Conservation (phyloP, 2,888 invertebrate species). For the Danaus chrysippus region DNA sequence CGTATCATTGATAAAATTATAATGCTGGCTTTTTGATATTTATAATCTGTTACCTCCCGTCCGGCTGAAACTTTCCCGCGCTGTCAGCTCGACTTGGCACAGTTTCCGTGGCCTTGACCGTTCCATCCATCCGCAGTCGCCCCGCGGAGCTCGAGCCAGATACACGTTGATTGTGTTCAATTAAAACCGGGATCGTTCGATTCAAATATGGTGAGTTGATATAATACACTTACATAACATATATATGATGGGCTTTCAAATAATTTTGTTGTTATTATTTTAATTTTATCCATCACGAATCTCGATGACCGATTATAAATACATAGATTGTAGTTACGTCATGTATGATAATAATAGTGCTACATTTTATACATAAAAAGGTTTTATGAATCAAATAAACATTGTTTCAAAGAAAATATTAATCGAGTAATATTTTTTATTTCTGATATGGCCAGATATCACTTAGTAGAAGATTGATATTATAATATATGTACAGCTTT, state of each 20-base stretch:
- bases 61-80: conserved; percentile 55
- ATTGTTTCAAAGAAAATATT: no score
- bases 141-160: conserved; percentile 51
- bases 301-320: conserved; percentile 5
- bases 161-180: conserved; percentile 35
- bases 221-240: conserved; percentile 6
- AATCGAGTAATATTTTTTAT: background rate
- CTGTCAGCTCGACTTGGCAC: conserved; percentile 62
- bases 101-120: conserved; percentile 72
- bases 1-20: background rate
- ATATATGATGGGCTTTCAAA: background rate
- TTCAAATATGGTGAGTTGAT: conserved; percentile 62
- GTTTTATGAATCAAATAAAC: background rate
- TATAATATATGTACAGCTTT: no score
- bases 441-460: no score
- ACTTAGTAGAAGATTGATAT: no score
- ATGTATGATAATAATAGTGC: conserved; percentile 40
- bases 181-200: conserved; percentile 32
- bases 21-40: background rate
- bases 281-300: no score
- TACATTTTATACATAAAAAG: conserved; percentile 11
- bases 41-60: conserved; percentile 30
- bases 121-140: conserved; percentile 56
- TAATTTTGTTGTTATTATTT: no score
- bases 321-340: conserved; percentile 40